A percentile compares a stretch with the other conserved stretches of the same genome.
These are phyloP conservation scores for Heliconius ismenius DNA, from an alignment of 2,888 invertebrate species.

Conservation along the genomic window DNA sequence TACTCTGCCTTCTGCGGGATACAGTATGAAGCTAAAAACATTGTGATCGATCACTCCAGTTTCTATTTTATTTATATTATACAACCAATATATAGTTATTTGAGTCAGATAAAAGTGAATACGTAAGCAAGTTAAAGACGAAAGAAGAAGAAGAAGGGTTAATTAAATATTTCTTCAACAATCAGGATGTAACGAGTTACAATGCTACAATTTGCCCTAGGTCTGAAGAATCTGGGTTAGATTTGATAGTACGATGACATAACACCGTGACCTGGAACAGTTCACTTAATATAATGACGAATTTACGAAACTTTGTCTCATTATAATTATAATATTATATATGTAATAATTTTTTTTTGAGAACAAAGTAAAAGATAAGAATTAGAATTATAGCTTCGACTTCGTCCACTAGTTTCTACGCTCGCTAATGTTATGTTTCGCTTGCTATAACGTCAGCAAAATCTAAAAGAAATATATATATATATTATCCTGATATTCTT, in stretches of 20 bases:
- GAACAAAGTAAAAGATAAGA: not conserved
- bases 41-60: no score
- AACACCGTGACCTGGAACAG: constrained; percentile 13
- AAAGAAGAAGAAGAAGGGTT: not conserved
- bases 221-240: constrained; percentile 23
- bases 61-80: no score
- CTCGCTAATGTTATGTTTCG: not conserved
- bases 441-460: not conserved
- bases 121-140: not conserved
- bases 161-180: constrained; percentile 13
- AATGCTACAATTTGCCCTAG: constrained; percentile 15
- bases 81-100: not conserved
- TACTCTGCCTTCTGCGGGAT: no score
- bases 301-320: constrained; percentile 1
- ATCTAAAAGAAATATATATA: no score
- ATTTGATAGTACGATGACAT: constrained; percentile 24
- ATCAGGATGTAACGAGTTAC: not conserved
- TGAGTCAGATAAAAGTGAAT: not conserved
- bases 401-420: not conserved
- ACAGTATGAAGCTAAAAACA: no score
- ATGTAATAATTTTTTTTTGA: not conserved
- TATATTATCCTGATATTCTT: no score
- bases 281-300: constrained; percentile 11
- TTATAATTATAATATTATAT: not conserved
- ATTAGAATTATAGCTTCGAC: not conserved